A percentile compares a stretch with the other conserved stretches of the same genome.
Evolutionary conservation across 2,888 invertebrate species (phyloP).

Genomic region (Thereva unica): DNA sequence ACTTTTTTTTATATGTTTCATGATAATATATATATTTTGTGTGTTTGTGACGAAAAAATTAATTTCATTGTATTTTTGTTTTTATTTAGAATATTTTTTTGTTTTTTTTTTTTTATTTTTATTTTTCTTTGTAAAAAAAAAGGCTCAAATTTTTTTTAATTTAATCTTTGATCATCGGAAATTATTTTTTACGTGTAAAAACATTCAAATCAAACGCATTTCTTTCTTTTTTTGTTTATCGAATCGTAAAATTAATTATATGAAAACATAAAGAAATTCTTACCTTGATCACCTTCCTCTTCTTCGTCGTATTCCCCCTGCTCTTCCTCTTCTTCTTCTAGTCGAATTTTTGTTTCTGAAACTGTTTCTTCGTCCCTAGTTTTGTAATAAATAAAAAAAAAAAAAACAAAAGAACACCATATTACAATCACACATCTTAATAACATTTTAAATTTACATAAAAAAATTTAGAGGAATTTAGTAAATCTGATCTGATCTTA

Average conservation of each 20-base stretch:
- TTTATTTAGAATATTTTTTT: too few relatives aligned
- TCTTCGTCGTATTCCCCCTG: constrained; percentile 63
- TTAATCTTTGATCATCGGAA: too few relatives aligned
- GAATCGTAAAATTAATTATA: background rate
- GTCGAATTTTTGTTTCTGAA: constrained; percentile 71
- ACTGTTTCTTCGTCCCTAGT: constrained; percentile 70
- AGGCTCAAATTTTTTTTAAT: too few relatives aligned
- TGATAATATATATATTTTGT: background rate
- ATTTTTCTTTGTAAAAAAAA: too few relatives aligned
- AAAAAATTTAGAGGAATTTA: background rate
- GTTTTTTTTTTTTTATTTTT: too few relatives aligned
- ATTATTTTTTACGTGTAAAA: background rate
- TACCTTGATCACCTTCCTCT: constrained; percentile 46
- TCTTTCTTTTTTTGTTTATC: background rate
- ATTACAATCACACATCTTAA: background rate
- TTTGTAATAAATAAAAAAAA: constrained; percentile 49
- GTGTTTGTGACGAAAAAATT: background rate
- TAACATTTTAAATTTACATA: background rate
- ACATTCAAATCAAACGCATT: background rate
- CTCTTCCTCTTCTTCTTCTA: constrained; percentile 70
- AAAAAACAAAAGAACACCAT: constrained; percentile 5
- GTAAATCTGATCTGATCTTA: too few relatives aligned
- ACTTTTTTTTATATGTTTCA: too few relatives aligned
- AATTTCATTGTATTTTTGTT: background rate
- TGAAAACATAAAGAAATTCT: constrained; percentile 5